Evolutionary conservation across 2,113 vertebrate genomes (phyloP).

Genomic region (Proteles cristata): DNA sequence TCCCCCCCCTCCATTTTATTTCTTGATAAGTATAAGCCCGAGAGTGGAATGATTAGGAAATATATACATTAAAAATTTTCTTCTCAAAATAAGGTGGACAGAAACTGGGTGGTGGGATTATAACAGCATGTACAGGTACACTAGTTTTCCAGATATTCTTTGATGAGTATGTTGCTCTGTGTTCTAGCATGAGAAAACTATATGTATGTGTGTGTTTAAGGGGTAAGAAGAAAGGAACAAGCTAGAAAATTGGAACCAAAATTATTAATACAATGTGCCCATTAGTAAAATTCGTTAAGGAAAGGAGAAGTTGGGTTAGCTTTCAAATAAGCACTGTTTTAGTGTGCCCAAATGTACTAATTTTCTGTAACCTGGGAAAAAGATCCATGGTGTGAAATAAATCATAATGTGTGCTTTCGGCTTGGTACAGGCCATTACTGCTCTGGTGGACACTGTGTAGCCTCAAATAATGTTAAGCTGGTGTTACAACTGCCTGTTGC

Average conservation of each 20-base stretch:
- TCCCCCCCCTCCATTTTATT: not conserved
- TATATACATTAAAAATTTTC: not conserved
- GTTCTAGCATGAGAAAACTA: not conserved
- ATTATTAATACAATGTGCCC: not conserved
- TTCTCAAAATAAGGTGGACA: constrained; percentile 7
- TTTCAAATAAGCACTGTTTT: constrained; percentile 20
- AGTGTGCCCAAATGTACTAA: constrained; percentile 15
- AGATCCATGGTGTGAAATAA: constrained; percentile 13
- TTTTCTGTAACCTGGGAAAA: not conserved
- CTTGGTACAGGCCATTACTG: not conserved
- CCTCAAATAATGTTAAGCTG: not conserved
- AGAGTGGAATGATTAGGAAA: constrained; percentile 21
- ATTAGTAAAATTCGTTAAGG: constrained; percentile 47
- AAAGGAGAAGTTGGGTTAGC: not conserved
- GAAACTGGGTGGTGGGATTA: not conserved
- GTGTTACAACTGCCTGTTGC: not conserved
- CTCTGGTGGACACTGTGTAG: not conserved
- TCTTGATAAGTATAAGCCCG: not conserved
- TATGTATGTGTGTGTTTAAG: not conserved
- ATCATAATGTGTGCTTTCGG: constrained; percentile 18
- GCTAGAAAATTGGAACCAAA: not conserved
- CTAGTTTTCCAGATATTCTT: not conserved
- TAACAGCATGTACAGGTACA: not conserved
- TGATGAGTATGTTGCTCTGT: not conserved
- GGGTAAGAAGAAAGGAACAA: not conserved